Conservation (phyloP, 2,888 invertebrate genomes). For the Escarpia spicata region DNA sequence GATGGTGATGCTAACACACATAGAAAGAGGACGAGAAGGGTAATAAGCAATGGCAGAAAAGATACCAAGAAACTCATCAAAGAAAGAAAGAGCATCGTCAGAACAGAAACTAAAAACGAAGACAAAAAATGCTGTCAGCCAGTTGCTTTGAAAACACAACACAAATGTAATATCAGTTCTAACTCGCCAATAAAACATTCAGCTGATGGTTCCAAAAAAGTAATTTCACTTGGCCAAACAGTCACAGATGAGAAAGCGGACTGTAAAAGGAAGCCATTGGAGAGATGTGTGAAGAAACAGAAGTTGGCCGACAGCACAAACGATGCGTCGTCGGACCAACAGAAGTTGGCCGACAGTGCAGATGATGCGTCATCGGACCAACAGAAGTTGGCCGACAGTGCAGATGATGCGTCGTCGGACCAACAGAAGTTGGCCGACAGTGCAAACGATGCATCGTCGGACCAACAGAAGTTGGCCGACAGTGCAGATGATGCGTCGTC, state of each 20-base stretch:
- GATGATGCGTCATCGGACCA: no score
- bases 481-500: no score
- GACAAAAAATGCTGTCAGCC: neutral
- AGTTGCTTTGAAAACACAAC: neutral
- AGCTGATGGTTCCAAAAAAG: neutral
- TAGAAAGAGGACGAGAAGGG: neutral
- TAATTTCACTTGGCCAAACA: neutral
- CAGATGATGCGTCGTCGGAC: no score
- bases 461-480: no score
- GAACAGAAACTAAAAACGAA: neutral
- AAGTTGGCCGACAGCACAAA: neutral
- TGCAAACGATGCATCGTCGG: no score
- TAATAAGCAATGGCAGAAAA: neutral
- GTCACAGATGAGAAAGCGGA: neutral
- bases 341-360: no score
- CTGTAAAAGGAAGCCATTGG: neutral
- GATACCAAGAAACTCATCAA: neutral
- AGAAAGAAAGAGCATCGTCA: neutral
- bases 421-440: no score
- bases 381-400: no score
- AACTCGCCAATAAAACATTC: neutral
- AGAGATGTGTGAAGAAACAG: neutral
- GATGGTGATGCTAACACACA: neutral
- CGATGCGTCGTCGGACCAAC: no score
- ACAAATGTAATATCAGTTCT: neutral